These are phyloP conservation scores for Cantharis rustica DNA, from an alignment of 2,888 invertebrate species.

Conservation along the genomic window DNA sequence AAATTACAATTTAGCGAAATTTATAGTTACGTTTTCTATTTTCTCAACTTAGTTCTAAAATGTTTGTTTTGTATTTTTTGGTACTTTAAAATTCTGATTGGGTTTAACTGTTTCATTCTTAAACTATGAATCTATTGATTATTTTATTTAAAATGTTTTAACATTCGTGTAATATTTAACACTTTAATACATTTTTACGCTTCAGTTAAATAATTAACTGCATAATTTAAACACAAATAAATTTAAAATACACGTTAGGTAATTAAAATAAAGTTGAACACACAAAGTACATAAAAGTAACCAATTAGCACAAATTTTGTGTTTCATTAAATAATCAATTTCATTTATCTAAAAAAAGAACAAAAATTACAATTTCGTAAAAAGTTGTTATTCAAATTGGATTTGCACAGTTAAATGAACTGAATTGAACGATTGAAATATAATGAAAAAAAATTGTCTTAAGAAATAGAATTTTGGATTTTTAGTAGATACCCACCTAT, in stretches of 20 bases:
- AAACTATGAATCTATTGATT: too few species aligned
- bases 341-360: neutral
- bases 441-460: neutral
- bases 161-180: neutral
- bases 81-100: too few species aligned
- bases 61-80: too few species aligned
- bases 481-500: neutral
- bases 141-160: too few species aligned
- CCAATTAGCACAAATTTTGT: neutral
- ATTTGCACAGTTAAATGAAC: neutral
- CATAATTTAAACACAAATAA: neutral
- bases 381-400: neutral
- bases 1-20: too few species aligned
- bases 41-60: too few species aligned
- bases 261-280: neutral
- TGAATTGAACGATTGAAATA: neutral
- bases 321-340: neutral
- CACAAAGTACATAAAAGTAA: neutral
- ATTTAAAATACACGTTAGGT: neutral
- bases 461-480: neutral
- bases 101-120: too few species aligned
- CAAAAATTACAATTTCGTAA: neutral
- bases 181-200: neutral
- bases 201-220: neutral
- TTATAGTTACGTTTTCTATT: too few species aligned